These are phyloP conservation scores for Gymnocheta viridis DNA, from an alignment of 2,888 invertebrate genomes.

Conservation along the genomic window DNA sequence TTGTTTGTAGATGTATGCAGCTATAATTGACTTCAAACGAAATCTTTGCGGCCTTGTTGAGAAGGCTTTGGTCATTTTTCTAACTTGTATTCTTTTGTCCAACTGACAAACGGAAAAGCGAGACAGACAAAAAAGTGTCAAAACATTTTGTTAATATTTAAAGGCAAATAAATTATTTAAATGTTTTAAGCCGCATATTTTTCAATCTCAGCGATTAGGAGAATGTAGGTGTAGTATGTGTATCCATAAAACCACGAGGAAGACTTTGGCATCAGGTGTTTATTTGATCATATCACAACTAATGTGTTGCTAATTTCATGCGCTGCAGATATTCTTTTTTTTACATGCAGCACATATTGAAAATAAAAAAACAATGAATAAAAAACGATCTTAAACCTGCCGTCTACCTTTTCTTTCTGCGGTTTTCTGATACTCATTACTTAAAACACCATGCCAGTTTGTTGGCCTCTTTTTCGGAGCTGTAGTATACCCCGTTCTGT, in stretches of 20 bases:
- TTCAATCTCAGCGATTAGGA: constrained; percentile 45
- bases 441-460: constrained; percentile 48
- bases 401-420: neutral
- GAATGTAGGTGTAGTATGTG: neutral
- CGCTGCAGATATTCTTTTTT: constrained; percentile 60
- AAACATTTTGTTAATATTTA: constrained; percentile 77
- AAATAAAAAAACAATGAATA: neutral
- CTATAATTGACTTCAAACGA: constrained; percentile 23
- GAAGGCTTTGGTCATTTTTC: neutral
- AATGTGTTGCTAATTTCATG: constrained; percentile 69
- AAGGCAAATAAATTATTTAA: constrained; percentile 76
- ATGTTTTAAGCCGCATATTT: constrained; percentile 64
- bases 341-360: constrained; percentile 20
- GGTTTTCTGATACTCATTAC: neutral
- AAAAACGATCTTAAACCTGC: constrained; percentile 42
- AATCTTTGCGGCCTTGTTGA: constrained; percentile 7
- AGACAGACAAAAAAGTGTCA: constrained; percentile 73
- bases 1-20: neutral
- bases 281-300: constrained; percentile 63
- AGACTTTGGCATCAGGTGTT: constrained; percentile 64
- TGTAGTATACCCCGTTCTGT: neutral
- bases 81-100: neutral
- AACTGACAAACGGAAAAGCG: constrained; percentile 29
- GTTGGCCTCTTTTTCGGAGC: constrained; percentile 51
- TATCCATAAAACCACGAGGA: neutral